Percentiles rank a stretch among this genome's conserved stretches.
phyloP scores from a whole-genome alignment of 2,888 invertebrate genomes.

The Clanis bilineata region DNA sequence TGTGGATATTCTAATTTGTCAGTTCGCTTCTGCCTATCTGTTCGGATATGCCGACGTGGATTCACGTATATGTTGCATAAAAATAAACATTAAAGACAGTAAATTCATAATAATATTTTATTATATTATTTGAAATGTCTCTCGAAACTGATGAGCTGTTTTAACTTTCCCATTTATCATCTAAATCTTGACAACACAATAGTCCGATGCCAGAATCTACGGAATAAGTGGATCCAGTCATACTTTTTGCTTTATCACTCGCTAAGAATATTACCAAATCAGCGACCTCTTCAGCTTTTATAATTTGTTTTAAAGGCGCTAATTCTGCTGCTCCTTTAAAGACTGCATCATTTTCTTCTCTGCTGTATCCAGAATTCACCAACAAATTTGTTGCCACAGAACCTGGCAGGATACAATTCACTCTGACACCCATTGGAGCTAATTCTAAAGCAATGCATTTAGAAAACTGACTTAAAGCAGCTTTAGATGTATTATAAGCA shows the following conservation, averaged over 20 bases:
- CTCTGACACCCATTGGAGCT: conserved; percentile 81
- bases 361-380: conserved; percentile 25
- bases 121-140: too few species aligned
- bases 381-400: conserved; percentile 73
- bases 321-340: conserved; percentile 19
- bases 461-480: conserved; percentile 88
- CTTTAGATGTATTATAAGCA: conserved; percentile 86
- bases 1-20: too few species aligned
- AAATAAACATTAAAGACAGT: too few species aligned
- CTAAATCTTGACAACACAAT: conserved; percentile 5
- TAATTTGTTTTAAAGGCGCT: conserved; percentile 30
- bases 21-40: too few species aligned
- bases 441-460: conserved; percentile 86
- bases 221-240: conserved; percentile 44
- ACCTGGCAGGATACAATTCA: conserved; percentile 88
- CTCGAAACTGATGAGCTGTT: too few species aligned
- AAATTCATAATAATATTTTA: too few species aligned
- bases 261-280: conserved; percentile 46
- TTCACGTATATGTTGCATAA: too few species aligned
- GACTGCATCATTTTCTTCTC: conserved; percentile 29
- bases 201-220: conserved; percentile 36
- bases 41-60: too few species aligned
- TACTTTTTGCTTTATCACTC: conserved; percentile 47
- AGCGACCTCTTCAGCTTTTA: conserved; percentile 41
- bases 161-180: too few species aligned